Percentiles rank a stretch among this genome's conserved stretches.
These are phyloP conservation scores for Zootermopsis nevadensis DNA, from an alignment of 2,888 invertebrate genomes.

Conservation along the genomic window DNA sequence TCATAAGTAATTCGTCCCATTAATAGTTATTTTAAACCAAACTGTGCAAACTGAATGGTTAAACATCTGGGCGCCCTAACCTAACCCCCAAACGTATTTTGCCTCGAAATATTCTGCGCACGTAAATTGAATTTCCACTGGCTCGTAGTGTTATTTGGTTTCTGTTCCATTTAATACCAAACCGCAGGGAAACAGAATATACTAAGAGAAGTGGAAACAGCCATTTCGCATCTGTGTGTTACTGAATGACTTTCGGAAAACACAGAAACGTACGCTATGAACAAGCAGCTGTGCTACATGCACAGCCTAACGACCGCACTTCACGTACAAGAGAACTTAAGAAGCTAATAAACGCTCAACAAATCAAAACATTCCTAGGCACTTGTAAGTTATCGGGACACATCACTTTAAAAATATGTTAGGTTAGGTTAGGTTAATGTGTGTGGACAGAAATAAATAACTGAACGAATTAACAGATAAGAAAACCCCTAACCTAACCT, in stretches of 20 bases:
- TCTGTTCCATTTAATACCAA: background rate
- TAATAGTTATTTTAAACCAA: background rate
- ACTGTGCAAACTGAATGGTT: background rate
- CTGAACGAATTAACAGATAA: too few relatives aligned
- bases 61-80: background rate
- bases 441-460: too few relatives aligned
- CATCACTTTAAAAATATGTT: too few relatives aligned
- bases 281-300: background rate
- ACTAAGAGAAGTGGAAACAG: background rate
- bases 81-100: background rate
- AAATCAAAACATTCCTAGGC: too few relatives aligned
- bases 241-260: background rate
- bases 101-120: background rate
- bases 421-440: too few relatives aligned
- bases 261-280: background rate
- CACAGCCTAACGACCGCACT: too few relatives aligned
- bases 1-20: background rate
- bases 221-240: background rate
- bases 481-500: too few relatives aligned
- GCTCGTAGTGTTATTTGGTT: background rate
- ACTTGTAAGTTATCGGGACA: too few relatives aligned
- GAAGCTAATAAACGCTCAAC: too few relatives aligned
- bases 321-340: too few relatives aligned
- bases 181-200: too few relatives aligned
- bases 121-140: background rate